phyloP scores from a whole-genome alignment of 2,113 vertebrate species.

The Cryptomyrus ogoouensis region DNA sequence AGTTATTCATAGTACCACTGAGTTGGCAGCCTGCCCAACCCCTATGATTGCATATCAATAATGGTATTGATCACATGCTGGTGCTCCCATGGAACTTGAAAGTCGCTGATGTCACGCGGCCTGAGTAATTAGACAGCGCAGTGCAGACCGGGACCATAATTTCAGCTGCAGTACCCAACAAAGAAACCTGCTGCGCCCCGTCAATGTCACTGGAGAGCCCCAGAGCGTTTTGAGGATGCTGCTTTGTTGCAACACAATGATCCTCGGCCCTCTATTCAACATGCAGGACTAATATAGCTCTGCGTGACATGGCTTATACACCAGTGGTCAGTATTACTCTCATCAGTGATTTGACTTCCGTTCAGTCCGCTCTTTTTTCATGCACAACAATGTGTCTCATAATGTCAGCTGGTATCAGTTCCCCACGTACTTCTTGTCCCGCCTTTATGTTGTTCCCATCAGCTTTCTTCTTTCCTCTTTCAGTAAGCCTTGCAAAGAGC shows the following conservation, averaged over 20 bases:
- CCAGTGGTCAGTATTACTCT: neutral
- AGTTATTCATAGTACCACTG: conserved; percentile 9
- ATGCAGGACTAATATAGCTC: neutral
- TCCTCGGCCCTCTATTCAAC: neutral
- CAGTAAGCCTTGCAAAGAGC: neutral
- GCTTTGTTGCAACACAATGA: neutral
- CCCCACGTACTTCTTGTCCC: neutral
- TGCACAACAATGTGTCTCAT: neutral
- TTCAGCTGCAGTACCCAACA: neutral
- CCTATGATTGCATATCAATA: conserved; percentile 17
- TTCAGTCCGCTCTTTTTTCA: neutral
- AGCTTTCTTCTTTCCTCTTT: neutral
- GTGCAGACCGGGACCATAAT: neutral
- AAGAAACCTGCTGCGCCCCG: neutral
- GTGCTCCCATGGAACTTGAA: neutral
- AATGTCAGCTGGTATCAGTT: neutral
- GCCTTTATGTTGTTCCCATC: neutral
- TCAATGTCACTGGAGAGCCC: neutral
- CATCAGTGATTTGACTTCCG: neutral
- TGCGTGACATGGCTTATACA: neutral
- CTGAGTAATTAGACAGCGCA: neutral
- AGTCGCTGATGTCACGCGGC: neutral
- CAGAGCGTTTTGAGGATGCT: neutral
- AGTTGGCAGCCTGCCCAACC: neutral
- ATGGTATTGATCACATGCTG: conserved; percentile 9